Conservation (phyloP, 92 coral and sea anemone species). For the Siderastrea siderea region DNA sequence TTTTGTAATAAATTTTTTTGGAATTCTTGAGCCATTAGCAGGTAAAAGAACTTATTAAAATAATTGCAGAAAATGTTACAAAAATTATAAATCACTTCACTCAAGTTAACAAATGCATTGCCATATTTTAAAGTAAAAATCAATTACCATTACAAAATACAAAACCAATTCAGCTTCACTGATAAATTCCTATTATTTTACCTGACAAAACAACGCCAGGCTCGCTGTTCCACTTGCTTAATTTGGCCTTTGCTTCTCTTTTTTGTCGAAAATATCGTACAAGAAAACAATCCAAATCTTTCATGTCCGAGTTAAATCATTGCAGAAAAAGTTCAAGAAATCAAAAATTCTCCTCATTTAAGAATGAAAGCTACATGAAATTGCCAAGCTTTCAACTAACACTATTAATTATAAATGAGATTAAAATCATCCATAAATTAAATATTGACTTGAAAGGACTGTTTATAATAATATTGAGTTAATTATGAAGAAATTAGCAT, state of each 20-base stretch:
- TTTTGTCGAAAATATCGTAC: conserved; percentile 22
- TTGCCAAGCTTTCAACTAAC: not conserved
- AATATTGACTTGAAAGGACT: conserved; percentile 20
- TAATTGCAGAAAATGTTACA: no score
- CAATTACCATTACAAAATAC: not conserved
- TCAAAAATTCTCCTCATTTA: not conserved
- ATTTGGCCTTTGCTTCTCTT: conserved; percentile 26
- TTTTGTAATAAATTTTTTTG: no score
- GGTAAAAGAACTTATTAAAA: no score
- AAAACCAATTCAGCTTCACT: not conserved
- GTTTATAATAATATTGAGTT: conserved; percentile 7
- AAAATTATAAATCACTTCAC: not conserved
- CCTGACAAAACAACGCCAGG: conserved; percentile 13
- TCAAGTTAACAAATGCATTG: not conserved
- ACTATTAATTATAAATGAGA: conserved; percentile 33
- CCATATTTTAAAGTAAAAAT: not conserved
- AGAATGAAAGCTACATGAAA: not conserved
- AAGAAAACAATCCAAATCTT: conserved; percentile 39
- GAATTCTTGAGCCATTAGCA: no score
- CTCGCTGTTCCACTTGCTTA: conserved; percentile 5
- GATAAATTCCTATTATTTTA: not conserved
- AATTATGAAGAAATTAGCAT: not conserved
- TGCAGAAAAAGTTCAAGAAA: not conserved
- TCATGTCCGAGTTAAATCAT: conserved; percentile 25
- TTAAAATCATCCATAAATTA: conserved; percentile 34